Conservation (phyloP, 2,888 invertebrate species). For the Chelonus formosanus region DNA sequence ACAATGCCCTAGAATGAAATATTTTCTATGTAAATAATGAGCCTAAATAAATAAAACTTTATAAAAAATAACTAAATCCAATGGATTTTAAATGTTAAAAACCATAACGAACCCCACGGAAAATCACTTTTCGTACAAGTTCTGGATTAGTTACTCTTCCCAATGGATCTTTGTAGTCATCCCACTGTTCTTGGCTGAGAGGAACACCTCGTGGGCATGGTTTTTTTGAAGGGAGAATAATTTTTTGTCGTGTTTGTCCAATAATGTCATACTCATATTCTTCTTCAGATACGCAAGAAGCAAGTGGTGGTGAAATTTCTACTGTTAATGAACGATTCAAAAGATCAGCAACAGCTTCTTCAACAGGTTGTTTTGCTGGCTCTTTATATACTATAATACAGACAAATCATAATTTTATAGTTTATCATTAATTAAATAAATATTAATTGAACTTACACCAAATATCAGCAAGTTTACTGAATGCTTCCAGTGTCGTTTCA, state of each 20-base stretch:
- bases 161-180: constrained; percentile 78
- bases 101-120: constrained; percentile 79
- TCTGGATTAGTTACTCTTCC: constrained; percentile 83
- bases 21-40: neutral
- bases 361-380: constrained; percentile 71
- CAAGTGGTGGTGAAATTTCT: constrained; percentile 50
- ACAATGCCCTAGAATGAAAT: constrained; percentile 75
- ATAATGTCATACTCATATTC: constrained; percentile 82
- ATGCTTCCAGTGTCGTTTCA: constrained; percentile 84
- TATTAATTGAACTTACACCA: constrained; percentile 67
- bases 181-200: constrained; percentile 83
- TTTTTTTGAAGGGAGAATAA: constrained; percentile 76
- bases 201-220: constrained; percentile 68
- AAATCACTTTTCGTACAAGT: constrained; percentile 84
- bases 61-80: too few species aligned
- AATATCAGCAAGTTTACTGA: constrained; percentile 86
- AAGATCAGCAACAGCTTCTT: constrained; percentile 73
- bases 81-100: too few species aligned
- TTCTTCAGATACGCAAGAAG: constrained; percentile 69
- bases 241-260: constrained; percentile 66
- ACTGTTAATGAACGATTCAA: constrained; percentile 66
- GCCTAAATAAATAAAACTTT: neutral
- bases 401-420: constrained; percentile 12
- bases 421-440: neutral
- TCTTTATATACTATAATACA: constrained; percentile 70